Percentiles rank a stretch among this genome's conserved stretches.
Evolutionary conservation across 2,888 invertebrate genomes (phyloP).

Genomic region (Cantharis rustica): DNA sequence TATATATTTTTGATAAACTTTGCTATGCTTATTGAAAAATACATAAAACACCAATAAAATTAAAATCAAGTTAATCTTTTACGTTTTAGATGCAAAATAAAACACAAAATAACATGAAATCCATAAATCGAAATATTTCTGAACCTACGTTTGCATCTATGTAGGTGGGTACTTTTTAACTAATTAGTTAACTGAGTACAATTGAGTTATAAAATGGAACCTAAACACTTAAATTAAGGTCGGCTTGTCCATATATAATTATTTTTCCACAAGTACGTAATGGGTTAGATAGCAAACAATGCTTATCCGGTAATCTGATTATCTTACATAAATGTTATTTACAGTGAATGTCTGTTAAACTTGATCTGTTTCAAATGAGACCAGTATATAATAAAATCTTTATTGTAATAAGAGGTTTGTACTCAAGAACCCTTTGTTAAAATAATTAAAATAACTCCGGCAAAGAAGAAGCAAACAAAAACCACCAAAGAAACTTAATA

Average conservation of each 20-base stretch:
- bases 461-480: neutral
- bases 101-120: too few relatives aligned
- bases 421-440: neutral
- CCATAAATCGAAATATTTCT: too few relatives aligned
- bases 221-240: neutral
- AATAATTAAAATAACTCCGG: neutral
- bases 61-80: too few relatives aligned
- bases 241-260: neutral
- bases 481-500: neutral
- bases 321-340: neutral
- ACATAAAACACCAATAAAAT: neutral
- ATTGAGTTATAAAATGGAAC: neutral
- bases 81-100: too few relatives aligned
- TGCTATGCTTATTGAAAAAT: neutral
- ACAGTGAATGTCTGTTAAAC: neutral
- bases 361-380: neutral
- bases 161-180: neutral
- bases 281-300: neutral
- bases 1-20: neutral
- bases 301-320: neutral
- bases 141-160: too few relatives aligned
- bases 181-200: neutral
- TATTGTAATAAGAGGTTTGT: neutral
- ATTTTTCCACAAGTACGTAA: neutral
- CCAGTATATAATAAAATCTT: neutral